Conservation (phyloP, 2,797 vertebrate species). For the Sebastes matsubarae region DNA sequence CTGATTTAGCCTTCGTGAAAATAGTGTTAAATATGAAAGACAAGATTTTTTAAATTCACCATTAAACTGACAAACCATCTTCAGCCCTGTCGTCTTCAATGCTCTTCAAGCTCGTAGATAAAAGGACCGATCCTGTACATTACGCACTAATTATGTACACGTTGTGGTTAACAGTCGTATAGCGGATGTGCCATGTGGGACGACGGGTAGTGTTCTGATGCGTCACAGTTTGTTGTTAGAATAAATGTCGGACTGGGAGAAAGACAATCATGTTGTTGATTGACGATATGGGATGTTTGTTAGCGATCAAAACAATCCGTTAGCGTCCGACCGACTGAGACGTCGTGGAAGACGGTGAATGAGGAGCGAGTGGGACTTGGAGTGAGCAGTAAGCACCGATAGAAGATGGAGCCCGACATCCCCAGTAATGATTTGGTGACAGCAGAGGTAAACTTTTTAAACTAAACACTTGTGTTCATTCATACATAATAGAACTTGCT, state of each 20-base stretch:
- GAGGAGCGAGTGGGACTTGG: neutral
- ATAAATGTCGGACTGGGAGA: neutral
- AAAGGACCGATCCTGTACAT: neutral
- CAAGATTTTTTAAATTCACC: neutral
- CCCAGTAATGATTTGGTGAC: neutral
- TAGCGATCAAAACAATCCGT: neutral
- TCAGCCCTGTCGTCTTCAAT: neutral
- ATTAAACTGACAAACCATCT: neutral
- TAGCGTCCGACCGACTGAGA: neutral
- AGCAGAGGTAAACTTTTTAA: conserved; percentile 16
- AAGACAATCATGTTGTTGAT: neutral
- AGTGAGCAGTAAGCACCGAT: neutral
- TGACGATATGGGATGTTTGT: too few relatives aligned
- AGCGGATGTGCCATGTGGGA: neutral
- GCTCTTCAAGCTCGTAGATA: neutral
- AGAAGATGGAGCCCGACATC: neutral
- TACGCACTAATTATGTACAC: conserved; percentile 7
- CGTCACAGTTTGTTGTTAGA: conserved; percentile 2
- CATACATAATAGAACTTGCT: neutral
- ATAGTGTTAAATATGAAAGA: neutral
- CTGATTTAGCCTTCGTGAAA: neutral
- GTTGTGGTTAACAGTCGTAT: conserved; percentile 1
- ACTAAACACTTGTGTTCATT: neutral
- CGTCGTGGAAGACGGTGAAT: conserved; percentile 4
- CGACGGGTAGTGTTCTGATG: neutral